Evolutionary conservation across 2,797 vertebrate species (phyloP).

Genomic region (Bovichtus variegatus): DNA sequence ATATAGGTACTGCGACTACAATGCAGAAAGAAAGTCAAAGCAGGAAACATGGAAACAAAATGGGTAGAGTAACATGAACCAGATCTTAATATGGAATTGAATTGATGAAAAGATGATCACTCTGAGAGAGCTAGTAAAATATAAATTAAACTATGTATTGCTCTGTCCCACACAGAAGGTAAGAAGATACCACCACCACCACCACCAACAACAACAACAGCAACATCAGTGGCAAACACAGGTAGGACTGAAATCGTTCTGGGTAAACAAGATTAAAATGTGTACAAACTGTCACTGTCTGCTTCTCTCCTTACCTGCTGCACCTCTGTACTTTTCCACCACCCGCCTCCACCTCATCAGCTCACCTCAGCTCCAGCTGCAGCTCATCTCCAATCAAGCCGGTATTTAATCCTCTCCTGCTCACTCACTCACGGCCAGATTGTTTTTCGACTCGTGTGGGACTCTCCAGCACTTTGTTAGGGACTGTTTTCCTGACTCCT

Average conservation of each 20-base stretch:
- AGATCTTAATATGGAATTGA: fast-evolving
- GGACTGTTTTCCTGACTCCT: too few species aligned
- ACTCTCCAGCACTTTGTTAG: too few species aligned
- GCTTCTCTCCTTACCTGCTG: too few species aligned
- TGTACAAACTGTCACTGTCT: fast-evolving
- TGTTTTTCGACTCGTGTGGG: too few species aligned
- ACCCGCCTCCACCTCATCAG: too few species aligned
- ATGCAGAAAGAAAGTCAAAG: not conserved
- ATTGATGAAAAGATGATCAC: not conserved
- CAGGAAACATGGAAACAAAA: not conserved
- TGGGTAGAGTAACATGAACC: too few species aligned
- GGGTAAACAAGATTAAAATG: not conserved
- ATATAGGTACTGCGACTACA: fast-evolving
- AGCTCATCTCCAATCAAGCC: too few species aligned
- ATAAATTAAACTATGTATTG: not conserved
- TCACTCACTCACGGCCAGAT: too few species aligned
- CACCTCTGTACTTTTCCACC: too few species aligned
- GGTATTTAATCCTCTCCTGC: too few species aligned
- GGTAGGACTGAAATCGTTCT: not conserved
- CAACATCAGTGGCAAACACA: fast-evolving
- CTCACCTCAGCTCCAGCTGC: too few species aligned
- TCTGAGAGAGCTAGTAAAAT: not conserved
- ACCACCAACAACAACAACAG: fast-evolving
- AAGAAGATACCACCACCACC: not conserved
- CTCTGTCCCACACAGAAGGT: not conserved